A percentile compares a stretch with the other conserved stretches of the same genome.
Evolutionary conservation across 2,797 vertebrate genomes (phyloP).

Genomic region (Lepus oiostolus): DNA sequence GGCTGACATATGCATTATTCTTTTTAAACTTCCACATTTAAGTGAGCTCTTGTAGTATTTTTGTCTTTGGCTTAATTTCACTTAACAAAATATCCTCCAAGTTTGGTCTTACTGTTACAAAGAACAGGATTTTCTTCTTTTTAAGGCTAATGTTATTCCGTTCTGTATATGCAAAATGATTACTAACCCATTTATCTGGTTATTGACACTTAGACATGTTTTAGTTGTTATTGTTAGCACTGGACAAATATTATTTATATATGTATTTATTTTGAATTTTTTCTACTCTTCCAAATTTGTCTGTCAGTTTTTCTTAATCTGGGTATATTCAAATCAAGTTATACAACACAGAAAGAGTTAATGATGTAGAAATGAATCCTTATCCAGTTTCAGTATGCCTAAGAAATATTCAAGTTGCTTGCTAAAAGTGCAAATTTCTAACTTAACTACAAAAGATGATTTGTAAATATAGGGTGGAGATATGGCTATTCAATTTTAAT

Average conservation of each 20-base stretch:
- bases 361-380: not conserved
- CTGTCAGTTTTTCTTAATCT: not conserved
- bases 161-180: not conserved
- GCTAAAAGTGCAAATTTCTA: conserved; percentile 23
- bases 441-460: not conserved
- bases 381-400: not conserved
- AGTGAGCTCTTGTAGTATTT: not conserved
- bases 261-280: conserved; percentile 15
- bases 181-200: not conserved
- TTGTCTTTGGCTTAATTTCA: not conserved
- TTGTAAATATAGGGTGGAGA: not conserved
- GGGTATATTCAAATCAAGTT: not conserved
- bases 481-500: not conserved
- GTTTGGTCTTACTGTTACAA: not conserved
- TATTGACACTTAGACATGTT: not conserved
- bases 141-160: not conserved
- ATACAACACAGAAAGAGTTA: not conserved
- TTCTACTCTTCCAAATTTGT: not conserved
- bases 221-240: conserved; percentile 1
- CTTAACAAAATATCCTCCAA: not conserved
- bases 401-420: not conserved
- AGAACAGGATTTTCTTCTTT: not conserved
- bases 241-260: not conserved
- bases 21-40: not conserved
- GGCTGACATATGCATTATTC: too few species aligned